Percentiles rank a stretch among this genome's conserved stretches.
Conservation (phyloP, 1,140 invertebrate species). For the Drosophila hydei region DNA sequence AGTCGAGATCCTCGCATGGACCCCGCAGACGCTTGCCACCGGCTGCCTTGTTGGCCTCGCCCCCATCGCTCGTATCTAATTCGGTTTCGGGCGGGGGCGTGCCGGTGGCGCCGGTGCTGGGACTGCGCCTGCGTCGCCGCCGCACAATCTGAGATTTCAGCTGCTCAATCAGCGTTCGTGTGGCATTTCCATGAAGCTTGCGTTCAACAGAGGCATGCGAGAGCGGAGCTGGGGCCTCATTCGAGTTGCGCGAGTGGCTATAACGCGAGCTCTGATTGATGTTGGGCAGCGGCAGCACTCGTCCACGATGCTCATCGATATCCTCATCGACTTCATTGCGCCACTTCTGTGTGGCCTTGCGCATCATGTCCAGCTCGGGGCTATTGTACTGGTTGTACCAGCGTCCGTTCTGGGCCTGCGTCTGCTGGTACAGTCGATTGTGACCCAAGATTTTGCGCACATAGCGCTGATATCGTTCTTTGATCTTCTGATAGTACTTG, state of each 20-base stretch:
- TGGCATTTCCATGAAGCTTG: conserved; percentile 37
- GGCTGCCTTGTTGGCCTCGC: conserved; percentile 49
- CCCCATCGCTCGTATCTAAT: conserved; percentile 63
- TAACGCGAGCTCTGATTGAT: conserved; percentile 58
- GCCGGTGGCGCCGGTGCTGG: conserved; percentile 41
- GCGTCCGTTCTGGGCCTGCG: conserved; percentile 57
- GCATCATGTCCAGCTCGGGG: conserved; percentile 56
- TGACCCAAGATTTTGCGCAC: conserved; percentile 74
- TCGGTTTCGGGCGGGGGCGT: conserved; percentile 52
- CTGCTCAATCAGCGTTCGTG: conserved; percentile 65
- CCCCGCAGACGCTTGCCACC: conserved; percentile 84
- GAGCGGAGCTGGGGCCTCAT: conserved; percentile 38
- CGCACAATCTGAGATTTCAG: conserved; percentile 76
- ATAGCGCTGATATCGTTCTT: conserved; percentile 78
- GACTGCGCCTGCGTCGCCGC: conserved; percentile 62
- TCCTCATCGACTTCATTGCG: conserved; percentile 25
- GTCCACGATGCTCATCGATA: conserved; percentile 28
- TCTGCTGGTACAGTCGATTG: conserved; percentile 47
- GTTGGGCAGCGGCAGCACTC: conserved; percentile 50
- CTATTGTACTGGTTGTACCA: conserved; percentile 62
- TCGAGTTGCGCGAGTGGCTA: conserved; percentile 28
- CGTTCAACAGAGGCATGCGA: conserved; percentile 7
- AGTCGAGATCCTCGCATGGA: conserved; percentile 84
- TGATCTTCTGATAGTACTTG: conserved; percentile 78
- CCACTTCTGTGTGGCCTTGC: conserved; percentile 59